Percentiles rank a stretch among this genome's conserved stretches.
These are phyloP conservation scores for Mormyrus proboscirostris DNA, from an alignment of 2,797 vertebrate genomes.

Conservation along the genomic window DNA sequence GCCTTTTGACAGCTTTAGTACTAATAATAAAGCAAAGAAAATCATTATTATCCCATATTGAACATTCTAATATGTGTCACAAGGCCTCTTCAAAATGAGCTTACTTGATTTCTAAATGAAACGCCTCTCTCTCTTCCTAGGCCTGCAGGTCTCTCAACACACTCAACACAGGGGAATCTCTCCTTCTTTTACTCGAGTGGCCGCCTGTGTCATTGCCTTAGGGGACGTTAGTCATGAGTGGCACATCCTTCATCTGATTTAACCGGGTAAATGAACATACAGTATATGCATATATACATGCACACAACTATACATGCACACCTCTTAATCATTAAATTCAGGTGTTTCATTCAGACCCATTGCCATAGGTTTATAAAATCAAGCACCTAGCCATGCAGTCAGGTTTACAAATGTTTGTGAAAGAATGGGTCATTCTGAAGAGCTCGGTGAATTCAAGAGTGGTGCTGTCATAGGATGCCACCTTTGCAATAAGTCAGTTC, in stretches of 20 bases:
- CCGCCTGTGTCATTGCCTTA: neutral
- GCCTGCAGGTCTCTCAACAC: neutral
- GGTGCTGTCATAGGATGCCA: neutral
- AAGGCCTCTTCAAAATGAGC: neutral
- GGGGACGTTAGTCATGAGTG: neutral
- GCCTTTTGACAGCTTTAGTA: neutral
- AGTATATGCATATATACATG: neutral
- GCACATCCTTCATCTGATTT: neutral
- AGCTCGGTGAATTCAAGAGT: neutral
- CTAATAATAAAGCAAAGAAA: neutral
- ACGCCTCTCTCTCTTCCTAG: neutral
- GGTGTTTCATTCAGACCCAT: neutral
- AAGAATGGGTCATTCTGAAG: neutral
- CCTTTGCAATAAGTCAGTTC: neutral
- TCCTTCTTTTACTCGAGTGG: neutral
- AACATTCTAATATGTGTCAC: neutral
- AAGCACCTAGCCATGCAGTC: neutral
- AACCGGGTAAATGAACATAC: neutral
- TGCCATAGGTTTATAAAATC: neutral
- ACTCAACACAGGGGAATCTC: neutral
- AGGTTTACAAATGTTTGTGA: neutral
- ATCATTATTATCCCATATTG: neutral
- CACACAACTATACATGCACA: too few relatives aligned
- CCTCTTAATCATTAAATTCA: neutral
- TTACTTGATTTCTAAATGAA: neutral